These are phyloP conservation scores for Dendrocincla tyrannina DNA, from an alignment of 2,797 vertebrate species.

Conservation along the genomic window DNA sequence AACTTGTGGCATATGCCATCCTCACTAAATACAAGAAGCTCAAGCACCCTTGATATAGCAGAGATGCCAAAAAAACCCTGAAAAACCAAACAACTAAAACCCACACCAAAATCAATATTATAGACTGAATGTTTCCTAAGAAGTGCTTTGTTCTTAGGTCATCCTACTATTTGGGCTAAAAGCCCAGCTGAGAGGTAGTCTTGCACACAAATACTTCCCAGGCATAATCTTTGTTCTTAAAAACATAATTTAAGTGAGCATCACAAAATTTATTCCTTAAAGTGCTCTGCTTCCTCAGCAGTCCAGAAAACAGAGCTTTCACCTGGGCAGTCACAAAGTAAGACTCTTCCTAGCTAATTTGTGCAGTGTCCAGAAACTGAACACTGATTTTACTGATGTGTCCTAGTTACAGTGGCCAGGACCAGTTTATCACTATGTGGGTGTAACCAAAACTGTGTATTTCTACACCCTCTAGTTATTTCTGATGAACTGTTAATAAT, in stretches of 20 bases:
- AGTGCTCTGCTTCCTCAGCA: neutral
- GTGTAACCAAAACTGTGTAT: no score
- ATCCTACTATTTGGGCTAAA: neutral
- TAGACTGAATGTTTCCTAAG: neutral
- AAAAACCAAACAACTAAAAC: no score
- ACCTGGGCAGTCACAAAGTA: neutral
- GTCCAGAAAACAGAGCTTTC: neutral
- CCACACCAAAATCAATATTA: neutral
- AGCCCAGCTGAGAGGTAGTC: neutral
- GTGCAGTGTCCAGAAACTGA: neutral
- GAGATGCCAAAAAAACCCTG: neutral
- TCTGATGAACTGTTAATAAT: no score
- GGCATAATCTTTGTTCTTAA: neutral
- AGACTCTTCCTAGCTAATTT: neutral
- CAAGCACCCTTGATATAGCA: neutral
- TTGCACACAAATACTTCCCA: neutral
- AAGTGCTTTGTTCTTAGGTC: neutral
- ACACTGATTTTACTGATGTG: neutral
- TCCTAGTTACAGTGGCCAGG: no score
- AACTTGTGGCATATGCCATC: neutral
- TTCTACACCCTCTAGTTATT: no score
- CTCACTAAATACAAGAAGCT: neutral
- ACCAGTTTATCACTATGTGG: no score
- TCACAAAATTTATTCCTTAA: neutral
- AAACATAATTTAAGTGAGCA: neutral